Evolutionary conservation across 2,888 invertebrate species (phyloP).

Genomic region (Agrotis ipsilon): DNA sequence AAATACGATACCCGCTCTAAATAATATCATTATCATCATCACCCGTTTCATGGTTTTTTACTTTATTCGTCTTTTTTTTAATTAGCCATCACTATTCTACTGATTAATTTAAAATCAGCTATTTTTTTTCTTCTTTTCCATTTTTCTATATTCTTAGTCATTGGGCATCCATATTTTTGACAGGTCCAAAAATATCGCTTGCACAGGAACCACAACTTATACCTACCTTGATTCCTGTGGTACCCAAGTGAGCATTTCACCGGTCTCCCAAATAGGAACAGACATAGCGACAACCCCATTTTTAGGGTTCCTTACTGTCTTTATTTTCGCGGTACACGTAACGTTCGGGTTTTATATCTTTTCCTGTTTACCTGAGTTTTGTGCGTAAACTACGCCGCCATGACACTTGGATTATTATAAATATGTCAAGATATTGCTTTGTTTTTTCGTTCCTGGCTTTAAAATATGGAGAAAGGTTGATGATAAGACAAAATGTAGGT

Average conservation of each 20-base stretch:
- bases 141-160: too few relatives aligned
- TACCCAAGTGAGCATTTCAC: slow-evolving; percentile 73
- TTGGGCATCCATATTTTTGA: too few relatives aligned
- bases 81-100: too few relatives aligned
- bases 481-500: slow-evolving; percentile 11
- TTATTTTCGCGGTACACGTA: slow-evolving; percentile 76
- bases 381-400: slow-evolving; percentile 16
- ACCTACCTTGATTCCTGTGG: slow-evolving; percentile 74
- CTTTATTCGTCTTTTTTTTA: too few relatives aligned
- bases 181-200: slow-evolving; percentile 28
- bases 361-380: slow-evolving; percentile 47
- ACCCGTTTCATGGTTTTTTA: too few relatives aligned
- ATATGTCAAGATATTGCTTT: slow-evolving; percentile 43
- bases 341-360: slow-evolving; percentile 70
- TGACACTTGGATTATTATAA: slow-evolving; percentile 43
- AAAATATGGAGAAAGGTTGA: slow-evolving; percentile 4
- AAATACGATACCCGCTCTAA: too few relatives aligned
- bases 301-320: slow-evolving; percentile 60
- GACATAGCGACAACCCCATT: slow-evolving; percentile 72
- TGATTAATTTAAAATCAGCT: too few relatives aligned
- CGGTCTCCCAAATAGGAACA: slow-evolving; percentile 70
- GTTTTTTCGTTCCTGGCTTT: slow-evolving; percentile 16
- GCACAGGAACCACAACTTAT: slow-evolving; percentile 49
- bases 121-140: too few relatives aligned
- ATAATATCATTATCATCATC: too few relatives aligned